A percentile compares a stretch with the other conserved stretches of the same genome.
Conservation (phyloP, 1,140 invertebrate genomes). For the Penaeus indicus region DNA sequence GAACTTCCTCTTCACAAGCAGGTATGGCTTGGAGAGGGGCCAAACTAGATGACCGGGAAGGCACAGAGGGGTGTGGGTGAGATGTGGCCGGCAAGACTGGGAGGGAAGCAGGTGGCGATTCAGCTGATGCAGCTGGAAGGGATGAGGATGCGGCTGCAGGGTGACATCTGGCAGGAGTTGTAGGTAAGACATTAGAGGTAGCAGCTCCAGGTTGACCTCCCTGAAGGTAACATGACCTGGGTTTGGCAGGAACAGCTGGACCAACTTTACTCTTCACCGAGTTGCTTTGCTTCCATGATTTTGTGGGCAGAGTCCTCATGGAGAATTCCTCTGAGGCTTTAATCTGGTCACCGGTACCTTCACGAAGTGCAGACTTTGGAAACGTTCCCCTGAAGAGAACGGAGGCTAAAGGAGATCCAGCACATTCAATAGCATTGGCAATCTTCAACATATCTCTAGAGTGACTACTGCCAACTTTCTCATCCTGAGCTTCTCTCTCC, state of each 20-base stretch:
- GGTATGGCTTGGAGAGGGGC: constrained; percentile 51
- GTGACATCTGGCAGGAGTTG: constrained; percentile 41
- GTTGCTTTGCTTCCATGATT: constrained; percentile 31
- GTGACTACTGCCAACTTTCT: constrained; percentile 35
- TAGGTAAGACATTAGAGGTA: constrained; percentile 7
- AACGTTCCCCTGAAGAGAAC: constrained; percentile 46
- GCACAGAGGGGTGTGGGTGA: constrained; percentile 45
- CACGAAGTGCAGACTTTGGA: constrained; percentile 50
- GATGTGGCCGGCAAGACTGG: constrained; percentile 42
- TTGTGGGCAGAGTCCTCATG: constrained; percentile 46
- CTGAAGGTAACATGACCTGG: constrained; percentile 19
- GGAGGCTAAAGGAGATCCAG: constrained; percentile 24
- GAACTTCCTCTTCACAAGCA: constrained; percentile 42
- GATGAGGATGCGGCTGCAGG: constrained; percentile 13
- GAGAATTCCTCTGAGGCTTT: constrained; percentile 50
- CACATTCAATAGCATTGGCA: constrained; percentile 34
- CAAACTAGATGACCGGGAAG: constrained; percentile 62
- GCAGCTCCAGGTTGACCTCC: constrained; percentile 23
- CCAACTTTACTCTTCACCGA: constrained; percentile 36
- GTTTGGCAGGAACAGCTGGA: constrained; percentile 49
- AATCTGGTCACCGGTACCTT: constrained; percentile 21
- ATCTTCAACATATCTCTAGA: constrained; percentile 33
- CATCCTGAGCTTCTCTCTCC: constrained; percentile 74
- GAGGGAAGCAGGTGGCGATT: constrained; percentile 36
- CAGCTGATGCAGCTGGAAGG: constrained; percentile 34